phyloP scores from a whole-genome alignment of 2,888 invertebrate species.

The Margaritifera margaritifera region DNA sequence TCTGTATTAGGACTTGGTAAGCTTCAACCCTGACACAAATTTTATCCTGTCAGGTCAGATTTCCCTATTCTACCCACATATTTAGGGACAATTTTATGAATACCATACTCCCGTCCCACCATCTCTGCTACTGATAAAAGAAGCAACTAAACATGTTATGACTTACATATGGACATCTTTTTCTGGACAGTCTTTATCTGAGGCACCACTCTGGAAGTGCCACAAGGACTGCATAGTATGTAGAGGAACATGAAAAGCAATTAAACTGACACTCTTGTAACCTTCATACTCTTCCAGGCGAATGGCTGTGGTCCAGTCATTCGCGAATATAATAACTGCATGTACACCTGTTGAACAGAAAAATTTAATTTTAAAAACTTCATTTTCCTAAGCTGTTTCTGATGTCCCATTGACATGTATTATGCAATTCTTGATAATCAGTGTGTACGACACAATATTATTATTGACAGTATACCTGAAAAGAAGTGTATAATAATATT shows the following conservation, averaged over 20 bases:
- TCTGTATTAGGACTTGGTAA: no score
- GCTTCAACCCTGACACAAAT: no score
- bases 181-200: conserved; percentile 31
- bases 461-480: conserved; percentile 17
- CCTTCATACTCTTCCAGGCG: conserved; percentile 45
- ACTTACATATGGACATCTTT: conserved; percentile 48
- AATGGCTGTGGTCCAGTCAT: conserved; percentile 45
- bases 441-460: conserved; percentile 12
- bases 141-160: neutral
- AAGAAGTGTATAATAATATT: conserved; percentile 2
- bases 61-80: no score
- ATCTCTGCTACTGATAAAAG: neutral
- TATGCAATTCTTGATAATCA: conserved; percentile 5
- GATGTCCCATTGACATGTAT: neutral
- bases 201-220: conserved; percentile 39
- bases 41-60: no score
- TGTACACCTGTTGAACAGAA: no score
- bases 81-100: no score
- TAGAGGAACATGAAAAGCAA: conserved; percentile 40
- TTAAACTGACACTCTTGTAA: conserved; percentile 43
- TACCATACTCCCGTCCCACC: neutral
- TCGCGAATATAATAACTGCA: no score
- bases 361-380: no score
- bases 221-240: conserved; percentile 29
- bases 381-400: neutral